Percentiles rank a stretch among this genome's conserved stretches.
phyloP scores from a whole-genome alignment of 1,140 invertebrate species.

The Sinonovacula constricta region DNA sequence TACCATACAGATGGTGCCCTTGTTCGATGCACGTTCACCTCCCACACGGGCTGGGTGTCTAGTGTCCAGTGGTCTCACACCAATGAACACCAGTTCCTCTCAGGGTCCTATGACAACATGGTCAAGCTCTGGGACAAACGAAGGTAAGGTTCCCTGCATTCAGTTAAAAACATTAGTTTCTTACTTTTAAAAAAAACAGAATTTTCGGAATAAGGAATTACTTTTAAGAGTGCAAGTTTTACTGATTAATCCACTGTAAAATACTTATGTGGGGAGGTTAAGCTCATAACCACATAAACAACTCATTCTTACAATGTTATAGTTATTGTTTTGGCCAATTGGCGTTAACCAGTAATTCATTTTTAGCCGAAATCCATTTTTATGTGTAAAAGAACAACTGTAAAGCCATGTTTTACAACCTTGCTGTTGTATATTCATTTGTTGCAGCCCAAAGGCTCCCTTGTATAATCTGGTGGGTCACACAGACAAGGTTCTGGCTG shows the following conservation, averaged over 20 bases:
- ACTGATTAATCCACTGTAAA: too few species aligned
- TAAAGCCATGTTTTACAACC: not conserved
- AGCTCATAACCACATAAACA: too few species aligned
- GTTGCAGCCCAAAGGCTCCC: slow-evolving; percentile 92
- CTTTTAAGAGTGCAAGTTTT: too few species aligned
- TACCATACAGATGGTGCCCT: slow-evolving; percentile 86
- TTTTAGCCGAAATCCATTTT: too few species aligned
- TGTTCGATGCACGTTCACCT: slow-evolving; percentile 92
- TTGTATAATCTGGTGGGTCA: slow-evolving; percentile 96
- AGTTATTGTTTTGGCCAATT: too few species aligned
- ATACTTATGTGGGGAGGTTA: too few species aligned
- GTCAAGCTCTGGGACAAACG: slow-evolving; percentile 98
- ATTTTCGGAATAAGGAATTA: too few species aligned
- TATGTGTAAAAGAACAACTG: too few species aligned
- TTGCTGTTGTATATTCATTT: slow-evolving; percentile 73
- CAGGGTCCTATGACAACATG: slow-evolving; percentile 93
- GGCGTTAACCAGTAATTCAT: too few species aligned
- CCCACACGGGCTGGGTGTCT: slow-evolving; percentile 95
- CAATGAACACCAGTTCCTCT: slow-evolving; percentile 92
- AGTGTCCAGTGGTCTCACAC: slow-evolving; percentile 93
- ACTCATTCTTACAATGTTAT: too few species aligned
- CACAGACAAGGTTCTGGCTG: slow-evolving; percentile 94
- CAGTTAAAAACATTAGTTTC: too few species aligned
- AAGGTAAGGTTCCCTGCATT: slow-evolving; percentile 85
- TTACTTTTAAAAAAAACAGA: too few species aligned